A percentile compares a stretch with the other conserved stretches of the same genome.
phyloP scores from a whole-genome alignment of 2,888 invertebrate species.

The Platynereis dumerilii region DNA sequence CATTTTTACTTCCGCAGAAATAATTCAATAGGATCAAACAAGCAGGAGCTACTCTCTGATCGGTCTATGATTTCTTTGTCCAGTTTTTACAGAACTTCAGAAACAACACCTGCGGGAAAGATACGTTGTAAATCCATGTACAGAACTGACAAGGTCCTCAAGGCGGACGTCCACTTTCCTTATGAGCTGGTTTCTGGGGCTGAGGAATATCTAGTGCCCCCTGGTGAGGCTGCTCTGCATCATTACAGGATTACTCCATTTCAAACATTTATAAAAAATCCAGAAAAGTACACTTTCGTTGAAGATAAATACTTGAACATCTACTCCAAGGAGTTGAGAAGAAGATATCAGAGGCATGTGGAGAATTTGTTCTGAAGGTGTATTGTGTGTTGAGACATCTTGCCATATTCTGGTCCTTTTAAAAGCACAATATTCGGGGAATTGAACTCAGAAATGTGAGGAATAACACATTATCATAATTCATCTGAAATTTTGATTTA shows the following conservation, averaged over 20 bases:
- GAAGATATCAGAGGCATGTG: neutral
- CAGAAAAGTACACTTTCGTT: constrained; percentile 24
- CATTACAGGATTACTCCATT: constrained; percentile 33
- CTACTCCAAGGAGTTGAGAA: constrained; percentile 12
- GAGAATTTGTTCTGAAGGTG: too few species aligned
- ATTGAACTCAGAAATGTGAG: too few species aligned
- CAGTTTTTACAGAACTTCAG: constrained; percentile 30
- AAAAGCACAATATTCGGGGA: too few species aligned
- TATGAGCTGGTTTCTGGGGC: constrained; percentile 24
- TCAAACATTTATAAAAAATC: constrained; percentile 27
- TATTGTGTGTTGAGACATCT: too few species aligned
- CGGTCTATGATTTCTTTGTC: constrained; percentile 30
- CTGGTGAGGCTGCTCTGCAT: constrained; percentile 31
- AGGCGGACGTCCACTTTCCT: constrained; percentile 34
- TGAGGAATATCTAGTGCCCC: constrained; percentile 28
- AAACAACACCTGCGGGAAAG: constrained; percentile 32
- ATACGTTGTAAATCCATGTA: constrained; percentile 38
- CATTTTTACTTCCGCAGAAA: constrained; percentile 35
- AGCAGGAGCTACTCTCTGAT: neutral
- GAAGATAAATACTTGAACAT: constrained; percentile 30
- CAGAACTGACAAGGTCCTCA: constrained; percentile 20
- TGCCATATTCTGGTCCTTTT: too few species aligned
- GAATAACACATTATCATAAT: too few species aligned
- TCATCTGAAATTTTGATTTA: too few species aligned
- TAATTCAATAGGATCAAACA: neutral